phyloP scores from a whole-genome alignment of 2,113 vertebrate species.

The Trochalopteron elliotii region DNA sequence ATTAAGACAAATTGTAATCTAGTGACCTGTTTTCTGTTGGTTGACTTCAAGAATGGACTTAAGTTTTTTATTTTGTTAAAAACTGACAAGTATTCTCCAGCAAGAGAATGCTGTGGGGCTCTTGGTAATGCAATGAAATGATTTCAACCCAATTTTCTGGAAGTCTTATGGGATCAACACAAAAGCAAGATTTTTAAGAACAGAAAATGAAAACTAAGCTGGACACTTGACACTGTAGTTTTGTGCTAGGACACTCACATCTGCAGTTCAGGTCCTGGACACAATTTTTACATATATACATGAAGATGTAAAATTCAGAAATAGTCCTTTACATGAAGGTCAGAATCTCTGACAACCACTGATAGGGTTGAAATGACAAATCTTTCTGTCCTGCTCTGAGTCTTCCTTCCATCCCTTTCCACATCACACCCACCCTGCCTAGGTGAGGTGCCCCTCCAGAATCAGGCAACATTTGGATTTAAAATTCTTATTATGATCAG shows the following conservation, averaged over 20 bases:
- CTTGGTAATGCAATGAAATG: neutral
- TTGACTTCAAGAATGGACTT: neutral
- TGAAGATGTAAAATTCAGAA: neutral
- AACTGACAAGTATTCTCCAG: neutral
- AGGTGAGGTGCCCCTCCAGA: neutral
- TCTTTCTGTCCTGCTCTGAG: neutral
- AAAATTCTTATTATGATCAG: neutral
- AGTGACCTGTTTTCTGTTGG: neutral
- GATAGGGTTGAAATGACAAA: neutral
- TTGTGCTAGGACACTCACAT: neutral
- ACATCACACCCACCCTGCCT: accelerated
- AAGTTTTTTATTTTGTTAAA: neutral
- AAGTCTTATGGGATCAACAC: neutral
- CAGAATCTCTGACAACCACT: neutral
- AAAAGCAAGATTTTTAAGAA: neutral
- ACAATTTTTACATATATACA: neutral
- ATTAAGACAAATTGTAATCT: neutral
- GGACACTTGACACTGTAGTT: accelerated
- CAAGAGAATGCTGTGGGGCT: neutral
- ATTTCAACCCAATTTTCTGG: neutral
- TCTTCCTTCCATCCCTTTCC: neutral
- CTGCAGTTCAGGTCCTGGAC: neutral
- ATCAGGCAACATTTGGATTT: neutral
- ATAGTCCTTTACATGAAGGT: neutral
- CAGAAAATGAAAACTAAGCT: neutral